phyloP scores from a whole-genome alignment of 1,140 invertebrate genomes.

The Neodiprion virginianus region DNA sequence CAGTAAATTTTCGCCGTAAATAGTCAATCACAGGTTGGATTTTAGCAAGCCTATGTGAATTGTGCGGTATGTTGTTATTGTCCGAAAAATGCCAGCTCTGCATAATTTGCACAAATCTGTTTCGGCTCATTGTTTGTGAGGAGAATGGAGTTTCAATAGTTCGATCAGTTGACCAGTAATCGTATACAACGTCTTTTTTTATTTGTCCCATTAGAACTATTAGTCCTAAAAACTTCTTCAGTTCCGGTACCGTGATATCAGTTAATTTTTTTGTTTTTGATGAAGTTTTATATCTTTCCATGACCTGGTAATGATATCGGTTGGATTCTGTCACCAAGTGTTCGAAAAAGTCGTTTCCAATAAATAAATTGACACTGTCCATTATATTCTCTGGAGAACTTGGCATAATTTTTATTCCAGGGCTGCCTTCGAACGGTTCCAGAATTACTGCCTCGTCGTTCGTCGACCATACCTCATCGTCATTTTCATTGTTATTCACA shows the following conservation, averaged over 20 bases:
- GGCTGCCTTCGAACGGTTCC: constrained; percentile 20
- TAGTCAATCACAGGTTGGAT: not conserved
- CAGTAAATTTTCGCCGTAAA: constrained; percentile 5
- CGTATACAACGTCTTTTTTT: too few species aligned
- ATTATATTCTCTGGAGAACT: constrained; percentile 1
- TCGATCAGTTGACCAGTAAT: too few species aligned
- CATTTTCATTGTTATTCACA: not conserved
- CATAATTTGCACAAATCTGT: not conserved
- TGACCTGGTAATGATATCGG: not conserved
- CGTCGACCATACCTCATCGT: constrained; percentile 4
- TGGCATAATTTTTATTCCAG: constrained; percentile 27
- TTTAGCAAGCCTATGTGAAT: not conserved
- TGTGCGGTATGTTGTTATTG: not conserved
- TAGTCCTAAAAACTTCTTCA: too few species aligned
- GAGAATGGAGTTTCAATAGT: too few species aligned
- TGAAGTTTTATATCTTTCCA: not conserved
- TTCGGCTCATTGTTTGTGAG: too few species aligned
- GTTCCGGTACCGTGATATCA: not conserved
- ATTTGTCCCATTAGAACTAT: too few species aligned
- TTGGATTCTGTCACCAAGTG: too few species aligned
- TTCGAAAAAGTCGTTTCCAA: not conserved
- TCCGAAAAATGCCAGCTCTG: constrained; percentile 4
- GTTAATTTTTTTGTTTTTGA: constrained; percentile 5
- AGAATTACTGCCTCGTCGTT: constrained; percentile 4
- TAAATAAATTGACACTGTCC: constrained; percentile 2